Percentiles rank a stretch among this genome's conserved stretches.
These are phyloP conservation scores for Drosophila navojoa DNA, from an alignment of 1,140 invertebrate genomes.

Conservation along the genomic window DNA sequence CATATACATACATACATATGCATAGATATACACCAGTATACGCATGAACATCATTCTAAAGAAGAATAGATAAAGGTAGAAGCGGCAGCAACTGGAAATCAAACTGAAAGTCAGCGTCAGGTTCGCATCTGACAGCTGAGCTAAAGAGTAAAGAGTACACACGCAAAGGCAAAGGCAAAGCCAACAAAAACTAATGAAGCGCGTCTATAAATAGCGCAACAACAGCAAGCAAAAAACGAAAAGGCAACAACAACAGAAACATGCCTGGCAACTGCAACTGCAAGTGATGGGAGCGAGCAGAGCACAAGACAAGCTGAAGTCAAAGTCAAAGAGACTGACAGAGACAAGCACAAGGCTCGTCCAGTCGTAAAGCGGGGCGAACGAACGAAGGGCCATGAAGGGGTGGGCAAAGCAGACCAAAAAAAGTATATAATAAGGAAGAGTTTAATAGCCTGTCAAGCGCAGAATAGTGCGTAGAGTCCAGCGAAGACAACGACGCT, in stretches of 20 bases:
- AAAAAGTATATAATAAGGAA: background rate
- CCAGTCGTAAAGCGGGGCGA: too few relatives aligned
- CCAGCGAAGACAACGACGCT: conserved; percentile 10
- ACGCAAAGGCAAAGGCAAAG: conserved; percentile 7
- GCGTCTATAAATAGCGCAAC: conserved; percentile 47
- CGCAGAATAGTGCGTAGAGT: background rate
- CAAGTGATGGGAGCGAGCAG: conserved; percentile 26
- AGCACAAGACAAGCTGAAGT: conserved; percentile 25
- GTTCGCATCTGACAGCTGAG: conserved; percentile 41
- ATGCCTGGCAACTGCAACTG: conserved; percentile 26
- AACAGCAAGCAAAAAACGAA: conserved; percentile 4
- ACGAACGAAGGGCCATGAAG: background rate
- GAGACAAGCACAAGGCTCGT: conserved; percentile 1
- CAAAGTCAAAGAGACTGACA: conserved; percentile 33
- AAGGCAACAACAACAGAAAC: conserved; percentile 9
- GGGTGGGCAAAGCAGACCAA: background rate
- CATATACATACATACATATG: background rate
- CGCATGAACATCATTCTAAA: conserved; percentile 22
- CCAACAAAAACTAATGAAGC: conserved; percentile 40
- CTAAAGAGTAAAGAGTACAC: background rate
- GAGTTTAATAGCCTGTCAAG: background rate
- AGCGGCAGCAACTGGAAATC: conserved; percentile 2
- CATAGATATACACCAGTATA: background rate
- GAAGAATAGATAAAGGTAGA: conserved; percentile 12
- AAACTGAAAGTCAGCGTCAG: conserved; percentile 28